phyloP scores from a whole-genome alignment of 2,888 invertebrate genomes.

The Rhabditophanes sp. region DNA sequence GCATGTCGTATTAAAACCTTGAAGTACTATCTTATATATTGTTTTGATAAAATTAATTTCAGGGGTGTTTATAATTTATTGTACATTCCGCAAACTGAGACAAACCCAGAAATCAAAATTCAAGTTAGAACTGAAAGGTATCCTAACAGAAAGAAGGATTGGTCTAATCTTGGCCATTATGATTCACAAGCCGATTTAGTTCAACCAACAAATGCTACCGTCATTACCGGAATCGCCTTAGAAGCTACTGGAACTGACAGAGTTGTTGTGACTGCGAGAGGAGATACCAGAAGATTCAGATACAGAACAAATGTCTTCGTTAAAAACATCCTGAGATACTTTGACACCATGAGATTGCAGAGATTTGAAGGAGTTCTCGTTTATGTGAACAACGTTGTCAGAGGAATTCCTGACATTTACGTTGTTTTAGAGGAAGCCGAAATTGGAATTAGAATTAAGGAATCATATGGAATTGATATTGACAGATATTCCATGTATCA shows the following conservation, averaged over 20 bases:
- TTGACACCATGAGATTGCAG: constrained; percentile 40
- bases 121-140: constrained; percentile 40
- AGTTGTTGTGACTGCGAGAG: constrained; percentile 19
- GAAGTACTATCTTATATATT: too few species aligned
- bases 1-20: too few species aligned
- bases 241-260: constrained; percentile 39
- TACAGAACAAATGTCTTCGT: constrained; percentile 40
- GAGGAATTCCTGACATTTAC: constrained; percentile 42
- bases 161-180: constrained; percentile 34
- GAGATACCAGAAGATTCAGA: constrained; percentile 32
- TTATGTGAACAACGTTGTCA: constrained; percentile 41
- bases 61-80: constrained; percentile 76
- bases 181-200: constrained; percentile 32
- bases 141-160: constrained; percentile 39
- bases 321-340: constrained; percentile 38
- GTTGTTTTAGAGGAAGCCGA: constrained; percentile 40
- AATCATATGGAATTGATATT: constrained; percentile 36
- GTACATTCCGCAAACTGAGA: constrained; percentile 30
- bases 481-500: constrained; percentile 33
- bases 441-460: constrained; percentile 38
- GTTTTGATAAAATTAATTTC: too few species aligned
- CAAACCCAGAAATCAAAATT: constrained; percentile 36
- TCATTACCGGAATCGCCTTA: constrained; percentile 38
- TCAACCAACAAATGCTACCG: constrained; percentile 39
- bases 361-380: constrained; percentile 34